Conservation (phyloP, 1,140 invertebrate genomes). For the Scaptomyza graminum region DNA sequence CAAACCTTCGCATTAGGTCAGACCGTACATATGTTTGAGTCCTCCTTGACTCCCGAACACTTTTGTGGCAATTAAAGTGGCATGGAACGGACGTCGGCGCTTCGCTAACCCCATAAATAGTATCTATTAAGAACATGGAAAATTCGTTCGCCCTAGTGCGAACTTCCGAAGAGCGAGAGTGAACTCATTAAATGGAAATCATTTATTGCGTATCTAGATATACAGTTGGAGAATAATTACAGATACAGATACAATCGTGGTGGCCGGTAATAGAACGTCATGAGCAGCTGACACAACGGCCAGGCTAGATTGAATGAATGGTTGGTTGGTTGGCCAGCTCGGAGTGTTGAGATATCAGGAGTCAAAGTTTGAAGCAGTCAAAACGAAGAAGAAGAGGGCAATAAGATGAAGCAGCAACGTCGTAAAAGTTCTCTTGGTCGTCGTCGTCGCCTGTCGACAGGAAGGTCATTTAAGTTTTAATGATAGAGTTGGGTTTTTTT, state of each 20-base stretch:
- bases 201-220: constrained; percentile 80
- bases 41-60: neutral
- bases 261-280: constrained; percentile 73
- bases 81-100: constrained; percentile 17
- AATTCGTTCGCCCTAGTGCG: constrained; percentile 21
- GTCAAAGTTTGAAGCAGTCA: constrained; percentile 62
- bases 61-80: constrained; percentile 67
- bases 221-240: constrained; percentile 53
- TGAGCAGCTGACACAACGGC: constrained; percentile 60
- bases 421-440: constrained; percentile 41
- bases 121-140: constrained; percentile 42
- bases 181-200: constrained; percentile 81
- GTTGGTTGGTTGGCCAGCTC: neutral
- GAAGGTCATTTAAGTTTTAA: constrained; percentile 82
- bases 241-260: constrained; percentile 45
- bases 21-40: constrained; percentile 63
- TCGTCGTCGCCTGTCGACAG: constrained; percentile 46
- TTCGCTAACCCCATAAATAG: constrained; percentile 68
- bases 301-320: constrained; percentile 25
- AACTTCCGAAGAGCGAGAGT: constrained; percentile 8
- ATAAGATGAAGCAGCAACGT: constrained; percentile 29
- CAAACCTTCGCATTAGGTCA: constrained; percentile 52
- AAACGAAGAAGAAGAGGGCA: neutral
- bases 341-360: constrained; percentile 56
- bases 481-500: constrained; percentile 67